Evolutionary conservation across 2,888 invertebrate species (phyloP).

Genomic region (Diplolepis rosae): DNA sequence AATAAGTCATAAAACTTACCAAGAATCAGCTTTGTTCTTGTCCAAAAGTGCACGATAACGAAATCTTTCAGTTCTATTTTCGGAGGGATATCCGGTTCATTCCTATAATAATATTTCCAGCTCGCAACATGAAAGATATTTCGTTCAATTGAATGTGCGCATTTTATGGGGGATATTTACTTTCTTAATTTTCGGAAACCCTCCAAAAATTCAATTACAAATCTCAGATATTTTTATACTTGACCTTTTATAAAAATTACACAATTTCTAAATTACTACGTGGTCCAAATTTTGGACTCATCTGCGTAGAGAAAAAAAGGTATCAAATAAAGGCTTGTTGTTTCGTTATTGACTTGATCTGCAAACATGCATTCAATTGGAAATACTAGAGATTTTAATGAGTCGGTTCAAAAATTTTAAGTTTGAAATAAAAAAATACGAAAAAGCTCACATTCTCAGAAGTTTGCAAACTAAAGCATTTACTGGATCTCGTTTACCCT

Average conservation of each 20-base stretch:
- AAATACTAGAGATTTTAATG: not conserved
- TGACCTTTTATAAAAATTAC: not conserved
- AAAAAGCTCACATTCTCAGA: not conserved
- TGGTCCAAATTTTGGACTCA: too few species aligned
- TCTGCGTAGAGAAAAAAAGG: not conserved
- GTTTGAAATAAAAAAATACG: not conserved
- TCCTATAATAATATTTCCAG: not conserved
- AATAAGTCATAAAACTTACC: not conserved
- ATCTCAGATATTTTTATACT: not conserved
- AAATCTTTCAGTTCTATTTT: constrained; percentile 13
- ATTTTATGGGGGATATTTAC: constrained; percentile 1
- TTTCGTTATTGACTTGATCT: not conserved
- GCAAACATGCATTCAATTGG: not conserved
- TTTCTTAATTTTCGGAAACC: not conserved
- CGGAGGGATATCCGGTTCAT: constrained; percentile 2
- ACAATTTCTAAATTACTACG: too few species aligned
- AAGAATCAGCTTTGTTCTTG: not conserved
- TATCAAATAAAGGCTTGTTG: not conserved
- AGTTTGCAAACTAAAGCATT: not conserved
- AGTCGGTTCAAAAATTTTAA: too few species aligned
- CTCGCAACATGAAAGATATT: constrained; percentile 1
- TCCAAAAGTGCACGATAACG: not conserved
- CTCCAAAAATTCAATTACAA: not conserved
- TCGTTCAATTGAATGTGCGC: not conserved
- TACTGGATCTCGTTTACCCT: not conserved